Conservation (phyloP, 2,888 invertebrate genomes). For the Drosophila stalkeri region DNA sequence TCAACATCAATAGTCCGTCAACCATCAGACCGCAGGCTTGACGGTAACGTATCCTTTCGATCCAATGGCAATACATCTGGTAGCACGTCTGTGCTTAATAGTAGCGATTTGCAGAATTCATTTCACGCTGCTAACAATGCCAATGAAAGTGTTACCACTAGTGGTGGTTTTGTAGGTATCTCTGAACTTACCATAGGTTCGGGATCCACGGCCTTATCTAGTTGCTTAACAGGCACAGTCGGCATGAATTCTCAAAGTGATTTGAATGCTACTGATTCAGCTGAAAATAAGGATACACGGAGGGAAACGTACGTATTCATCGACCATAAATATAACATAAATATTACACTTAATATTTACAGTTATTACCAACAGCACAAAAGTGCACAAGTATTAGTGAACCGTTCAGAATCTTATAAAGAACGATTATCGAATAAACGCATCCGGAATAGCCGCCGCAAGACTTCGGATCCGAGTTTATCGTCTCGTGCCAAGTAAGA, state of each 20-base stretch:
- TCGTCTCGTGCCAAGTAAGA: conserved; percentile 88
- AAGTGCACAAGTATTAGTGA: conserved; percentile 86
- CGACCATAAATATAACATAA: too few relatives aligned
- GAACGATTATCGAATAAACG: conserved; percentile 89
- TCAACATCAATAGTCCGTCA: conserved; percentile 84
- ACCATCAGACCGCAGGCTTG: conserved; percentile 85
- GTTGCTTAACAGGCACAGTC: conserved; percentile 49
- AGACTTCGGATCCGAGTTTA: conserved; percentile 93
- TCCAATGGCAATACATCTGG: conserved; percentile 81
- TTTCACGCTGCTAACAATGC: conserved; percentile 61
- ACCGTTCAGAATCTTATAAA: conserved; percentile 91
- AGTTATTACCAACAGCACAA: conserved; percentile 83
- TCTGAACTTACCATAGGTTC: conserved; percentile 55
- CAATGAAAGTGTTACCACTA: conserved; percentile 60
- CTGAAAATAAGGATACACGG: conserved; percentile 75
- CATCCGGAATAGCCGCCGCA: conserved; percentile 89
- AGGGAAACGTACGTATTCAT: conserved; percentile 72
- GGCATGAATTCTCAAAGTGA: conserved; percentile 66
- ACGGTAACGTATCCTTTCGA: conserved; percentile 82
- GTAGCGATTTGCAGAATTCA: conserved; percentile 76
- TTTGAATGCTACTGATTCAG: conserved; percentile 81
- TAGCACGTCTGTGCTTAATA: conserved; percentile 74
- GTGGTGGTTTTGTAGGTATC: conserved; percentile 32
- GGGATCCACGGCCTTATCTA: conserved; percentile 53
- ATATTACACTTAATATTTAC: background rate